These are phyloP conservation scores for Exephanes ischioxanthus DNA, from an alignment of 2,888 invertebrate genomes.

Conservation along the genomic window DNA sequence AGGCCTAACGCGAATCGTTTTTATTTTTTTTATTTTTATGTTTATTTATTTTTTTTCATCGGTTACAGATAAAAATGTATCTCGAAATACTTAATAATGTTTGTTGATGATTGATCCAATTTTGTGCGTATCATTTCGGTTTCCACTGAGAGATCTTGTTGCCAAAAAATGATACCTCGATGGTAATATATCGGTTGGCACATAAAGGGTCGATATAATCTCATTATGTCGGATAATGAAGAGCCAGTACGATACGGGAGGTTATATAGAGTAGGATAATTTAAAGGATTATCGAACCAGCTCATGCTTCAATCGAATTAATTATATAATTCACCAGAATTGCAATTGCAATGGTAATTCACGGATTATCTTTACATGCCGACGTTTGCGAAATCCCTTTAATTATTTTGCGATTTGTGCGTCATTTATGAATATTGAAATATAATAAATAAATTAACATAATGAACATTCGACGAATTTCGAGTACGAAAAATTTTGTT, in stretches of 20 bases:
- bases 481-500: no score
- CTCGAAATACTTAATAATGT: background rate
- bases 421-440: background rate
- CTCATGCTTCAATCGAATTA: background rate
- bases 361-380: background rate
- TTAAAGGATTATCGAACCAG: background rate
- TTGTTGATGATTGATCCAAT: background rate
- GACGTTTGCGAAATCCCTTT: background rate
- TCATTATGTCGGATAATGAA: background rate
- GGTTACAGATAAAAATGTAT: background rate
- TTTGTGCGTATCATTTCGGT: background rate
- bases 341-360: background rate
- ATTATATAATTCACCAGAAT: background rate
- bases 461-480: no score
- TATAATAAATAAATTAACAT: no score
- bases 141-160: background rate
- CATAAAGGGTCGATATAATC: background rate
- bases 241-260: background rate
- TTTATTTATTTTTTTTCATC: background rate
- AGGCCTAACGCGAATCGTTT: background rate
- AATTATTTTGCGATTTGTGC: background rate
- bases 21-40: background rate
- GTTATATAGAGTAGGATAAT: background rate
- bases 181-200: background rate
- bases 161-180: background rate